Base-by-base conservation (phyloP, 1,140 invertebrate genomes). In the Pissodes strobi region DNA sequence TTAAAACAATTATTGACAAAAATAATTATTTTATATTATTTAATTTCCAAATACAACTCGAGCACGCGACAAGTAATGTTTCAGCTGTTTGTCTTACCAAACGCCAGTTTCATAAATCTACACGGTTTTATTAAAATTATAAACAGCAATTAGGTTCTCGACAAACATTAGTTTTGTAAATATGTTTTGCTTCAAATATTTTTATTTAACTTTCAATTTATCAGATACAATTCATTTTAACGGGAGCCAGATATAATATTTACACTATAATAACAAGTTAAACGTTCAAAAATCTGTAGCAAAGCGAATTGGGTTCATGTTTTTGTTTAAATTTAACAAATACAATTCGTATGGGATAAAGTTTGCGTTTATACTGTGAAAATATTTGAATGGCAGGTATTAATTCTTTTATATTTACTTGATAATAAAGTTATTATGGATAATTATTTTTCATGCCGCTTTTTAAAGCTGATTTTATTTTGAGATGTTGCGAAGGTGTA, bases 141-240 rank as follows among this genome's bases (percentile, higher is more conserved):
- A 48, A 67, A 67, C 49, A 63, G 13, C 39, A 63, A 63, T 67
- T 63, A 62, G 59, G 38, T 66, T 53, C 41, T 59, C 15, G 10
- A 39, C 57, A 66, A 59, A 66, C 56, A 66, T 60, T 59, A 60
- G 49, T 59, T 57, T 53, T 41, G 56, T 66, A 52, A 66, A 66
- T 66, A 53, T 60, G 46, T 66, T 52, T 51, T 49, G 57, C 48
- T 49, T 62, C 39, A 66, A 66, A 66, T 61, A 61, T 66, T 66
- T 66, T 66, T 66, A 66, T 66, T 66, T 66, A 56, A 66, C 64
- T 66, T 66, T 66, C 64, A 66, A 61, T 66, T 66, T 66, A 66
- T 66, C 64, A 61, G 43, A 60, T 61, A 66, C 58, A 66, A 61
- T 66, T 66, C 25, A 41, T 61, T 66, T 60, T 30, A 45, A 45